Base-by-base conservation (phyloP, 2,888 invertebrate genomes). In the Drosophila histrio region DNA sequence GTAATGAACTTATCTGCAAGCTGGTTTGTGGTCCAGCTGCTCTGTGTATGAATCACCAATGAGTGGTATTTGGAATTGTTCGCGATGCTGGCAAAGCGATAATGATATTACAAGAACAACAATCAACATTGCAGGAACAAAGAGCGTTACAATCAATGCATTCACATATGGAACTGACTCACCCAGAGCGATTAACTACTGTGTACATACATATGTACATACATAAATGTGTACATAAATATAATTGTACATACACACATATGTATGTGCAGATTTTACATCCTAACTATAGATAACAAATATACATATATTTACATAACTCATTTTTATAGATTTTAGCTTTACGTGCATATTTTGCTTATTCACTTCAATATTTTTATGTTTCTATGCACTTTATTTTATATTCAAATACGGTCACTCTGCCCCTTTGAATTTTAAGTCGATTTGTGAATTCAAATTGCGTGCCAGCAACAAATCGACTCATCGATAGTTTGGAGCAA, bases 1-100 rank as follows among this genome's bases (percentile, higher is more conserved):
- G 30, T 13, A 32, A 13, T 11, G 8, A 24, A 24, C 1, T 17
- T 52, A n/a, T 47, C 15, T 34, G 19, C 21, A 44, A 54, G 38
- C 61, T 62, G 56, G 39, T 39, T 30, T 41, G 32, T 47, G 47
- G 34, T 47, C 57, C 47, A 38, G 21, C 22, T 47, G 58, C 28
- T 17, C 8, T 11, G 5, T 24, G 17, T 7, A 26, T 59, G 64
- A 58, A 49, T 67, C 53, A 59, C 9, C 52, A 53, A 19, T 32
- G 39, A 38, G 15, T 11, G 26, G 39, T 22, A 53, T 22, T 38
- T 22, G 34, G 19, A 26, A 24, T 17, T 39, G 21, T 24, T 44
- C 8, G 21, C 39, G 32, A 52, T 53, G 36, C 21, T 53, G 28
- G 3, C 39, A 28, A 9, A 11, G 21, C 28, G 43, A 50, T 50